Evolutionary conservation across 1,140 invertebrate species (phyloP).

Genomic region (Drosophila teissieri): DNA sequence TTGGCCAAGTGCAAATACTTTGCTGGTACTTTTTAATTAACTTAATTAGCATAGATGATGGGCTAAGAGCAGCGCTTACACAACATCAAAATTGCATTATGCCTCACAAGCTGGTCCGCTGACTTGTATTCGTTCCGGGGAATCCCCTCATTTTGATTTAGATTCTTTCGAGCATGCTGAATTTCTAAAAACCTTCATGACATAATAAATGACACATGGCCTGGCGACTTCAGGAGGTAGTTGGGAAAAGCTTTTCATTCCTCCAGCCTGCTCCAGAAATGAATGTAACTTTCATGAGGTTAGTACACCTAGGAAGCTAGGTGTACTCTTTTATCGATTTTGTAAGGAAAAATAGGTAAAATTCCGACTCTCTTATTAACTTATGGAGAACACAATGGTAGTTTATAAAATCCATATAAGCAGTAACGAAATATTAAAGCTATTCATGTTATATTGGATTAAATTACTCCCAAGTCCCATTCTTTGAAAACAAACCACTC

Average conservation of each 20-base stretch:
- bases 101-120: slow-evolving; percentile 20
- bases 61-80: slow-evolving; percentile 76
- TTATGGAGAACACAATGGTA: no score
- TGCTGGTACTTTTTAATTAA: slow-evolving; percentile 82
- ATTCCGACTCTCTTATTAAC: no score
- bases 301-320: slow-evolving; percentile 4
- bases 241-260: slow-evolving; percentile 14
- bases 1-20: slow-evolving; percentile 82
- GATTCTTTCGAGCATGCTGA: slow-evolving; percentile 45
- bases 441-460: no score
- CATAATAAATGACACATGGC: slow-evolving; percentile 47
- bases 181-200: slow-evolving; percentile 42
- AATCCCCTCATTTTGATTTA: slow-evolving; percentile 35
- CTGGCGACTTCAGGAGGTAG: slow-evolving; percentile 5
- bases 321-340: slow-evolving; percentile 16
- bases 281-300: slow-evolving; percentile 20
- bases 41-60: slow-evolving; percentile 82
- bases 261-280: background rate
- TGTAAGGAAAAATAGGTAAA: slow-evolving; percentile 9
- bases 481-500: background rate
- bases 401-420: background rate
- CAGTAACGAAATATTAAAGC: no score
- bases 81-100: slow-evolving; percentile 81
- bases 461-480: background rate
- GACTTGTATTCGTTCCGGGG: background rate